These are phyloP conservation scores for Carcharodon carcharias DNA, from an alignment of 2,797 vertebrate genomes.

Conservation along the genomic window DNA sequence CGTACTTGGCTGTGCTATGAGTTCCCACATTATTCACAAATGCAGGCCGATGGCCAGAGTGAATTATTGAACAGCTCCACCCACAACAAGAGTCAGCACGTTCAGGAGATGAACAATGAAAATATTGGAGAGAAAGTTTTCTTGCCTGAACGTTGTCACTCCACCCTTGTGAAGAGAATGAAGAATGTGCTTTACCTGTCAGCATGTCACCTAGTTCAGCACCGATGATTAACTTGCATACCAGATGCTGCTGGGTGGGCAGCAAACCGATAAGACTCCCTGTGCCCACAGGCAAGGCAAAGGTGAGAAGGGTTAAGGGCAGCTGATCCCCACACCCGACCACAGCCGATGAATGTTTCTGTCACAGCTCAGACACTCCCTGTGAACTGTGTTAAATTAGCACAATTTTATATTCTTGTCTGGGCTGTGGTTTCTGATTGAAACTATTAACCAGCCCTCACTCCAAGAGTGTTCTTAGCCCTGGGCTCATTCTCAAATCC, in stretches of 20 bases:
- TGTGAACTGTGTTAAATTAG: background rate
- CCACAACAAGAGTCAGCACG: background rate
- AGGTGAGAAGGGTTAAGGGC: background rate
- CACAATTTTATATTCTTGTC: background rate
- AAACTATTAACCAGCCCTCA: background rate
- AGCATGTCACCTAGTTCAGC: background rate
- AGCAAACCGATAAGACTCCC: background rate
- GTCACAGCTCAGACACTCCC: background rate
- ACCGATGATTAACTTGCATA: background rate
- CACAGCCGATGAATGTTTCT: background rate
- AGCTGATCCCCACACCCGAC: background rate
- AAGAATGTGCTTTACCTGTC: background rate
- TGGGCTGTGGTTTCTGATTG: no score
- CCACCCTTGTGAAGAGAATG: background rate
- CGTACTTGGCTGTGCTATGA: background rate
- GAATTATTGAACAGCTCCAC: background rate
- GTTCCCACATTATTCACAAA: background rate
- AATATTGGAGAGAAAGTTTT: background rate
- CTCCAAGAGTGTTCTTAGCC: background rate
- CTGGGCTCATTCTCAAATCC: background rate
- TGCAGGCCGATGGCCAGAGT: background rate
- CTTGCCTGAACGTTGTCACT: no score
- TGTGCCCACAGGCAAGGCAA: no score
- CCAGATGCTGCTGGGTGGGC: background rate
- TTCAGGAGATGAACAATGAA: background rate